Percentiles rank a stretch among this genome's conserved stretches.
Evolutionary conservation across 2,113 vertebrate species (phyloP).

Genomic region (Eclectus roratus): DNA sequence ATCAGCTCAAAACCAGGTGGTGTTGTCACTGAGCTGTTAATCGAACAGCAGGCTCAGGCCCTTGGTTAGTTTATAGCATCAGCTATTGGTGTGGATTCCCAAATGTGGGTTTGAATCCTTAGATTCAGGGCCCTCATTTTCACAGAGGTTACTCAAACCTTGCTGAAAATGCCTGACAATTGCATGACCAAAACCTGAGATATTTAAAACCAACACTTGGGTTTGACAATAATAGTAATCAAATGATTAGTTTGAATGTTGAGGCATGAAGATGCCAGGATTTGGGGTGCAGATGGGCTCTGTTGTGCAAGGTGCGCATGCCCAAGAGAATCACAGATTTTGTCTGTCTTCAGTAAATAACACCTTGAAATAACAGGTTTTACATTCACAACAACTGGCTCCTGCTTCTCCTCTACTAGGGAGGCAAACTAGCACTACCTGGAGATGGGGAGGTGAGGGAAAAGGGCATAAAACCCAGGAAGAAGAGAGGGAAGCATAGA

Average conservation of each 20-base stretch:
- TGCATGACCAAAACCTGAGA: background rate
- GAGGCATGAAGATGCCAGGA: background rate
- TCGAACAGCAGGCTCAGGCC: background rate
- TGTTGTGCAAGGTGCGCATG: background rate
- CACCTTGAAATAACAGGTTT: background rate
- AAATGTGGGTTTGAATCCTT: background rate
- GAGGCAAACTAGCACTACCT: background rate
- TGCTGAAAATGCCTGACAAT: background rate
- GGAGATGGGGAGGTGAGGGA: background rate
- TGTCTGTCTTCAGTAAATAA: background rate
- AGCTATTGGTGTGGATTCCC: background rate
- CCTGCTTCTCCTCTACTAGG: background rate
- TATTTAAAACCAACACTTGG: fast-evolving
- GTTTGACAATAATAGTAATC: background rate
- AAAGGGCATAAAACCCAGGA: background rate
- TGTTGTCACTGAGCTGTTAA: background rate
- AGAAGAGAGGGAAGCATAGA: background rate
- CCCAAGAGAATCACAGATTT: background rate
- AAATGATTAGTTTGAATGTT: background rate
- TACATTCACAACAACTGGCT: background rate
- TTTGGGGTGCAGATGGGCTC: background rate
- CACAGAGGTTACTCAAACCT: background rate
- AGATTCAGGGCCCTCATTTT: background rate
- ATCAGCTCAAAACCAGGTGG: background rate
- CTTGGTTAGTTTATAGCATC: background rate